Evolutionary conservation across 2,888 invertebrate genomes (phyloP).

Genomic region (Yponomeuta evonymella): DNA sequence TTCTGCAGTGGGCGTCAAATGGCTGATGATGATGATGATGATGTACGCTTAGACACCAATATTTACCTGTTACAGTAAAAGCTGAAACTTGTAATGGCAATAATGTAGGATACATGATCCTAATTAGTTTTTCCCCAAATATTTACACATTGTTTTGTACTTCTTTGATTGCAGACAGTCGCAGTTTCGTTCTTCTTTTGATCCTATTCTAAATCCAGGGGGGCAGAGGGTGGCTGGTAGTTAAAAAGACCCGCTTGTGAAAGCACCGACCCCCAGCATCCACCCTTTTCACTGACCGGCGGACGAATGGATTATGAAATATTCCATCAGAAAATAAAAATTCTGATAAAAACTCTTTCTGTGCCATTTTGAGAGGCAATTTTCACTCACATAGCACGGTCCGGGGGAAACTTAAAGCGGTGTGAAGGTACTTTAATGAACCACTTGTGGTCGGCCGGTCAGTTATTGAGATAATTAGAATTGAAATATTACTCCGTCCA

Average conservation of each 20-base stretch:
- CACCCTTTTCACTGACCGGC: constrained; percentile 48
- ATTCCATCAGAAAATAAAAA: constrained; percentile 54
- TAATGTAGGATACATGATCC: too few species aligned
- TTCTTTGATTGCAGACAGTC: too few species aligned
- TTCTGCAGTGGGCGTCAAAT: too few species aligned
- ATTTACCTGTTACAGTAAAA: too few species aligned
- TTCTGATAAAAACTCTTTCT: constrained; percentile 30
- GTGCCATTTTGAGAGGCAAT: constrained; percentile 19
- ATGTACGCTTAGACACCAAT: too few species aligned
- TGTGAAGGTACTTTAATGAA: background rate
- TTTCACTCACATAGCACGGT: background rate
- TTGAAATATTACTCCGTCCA: background rate
- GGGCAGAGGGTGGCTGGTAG: constrained; percentile 32
- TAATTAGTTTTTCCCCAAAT: too few species aligned
- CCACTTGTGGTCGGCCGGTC: background rate
- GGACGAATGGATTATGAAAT: constrained; percentile 64
- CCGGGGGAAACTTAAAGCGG: background rate
- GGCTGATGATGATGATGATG: too few species aligned
- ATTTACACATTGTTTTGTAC: too few species aligned
- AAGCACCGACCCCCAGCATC: constrained; percentile 34
- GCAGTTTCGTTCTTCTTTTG: too few species aligned
- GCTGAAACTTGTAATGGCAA: too few species aligned
- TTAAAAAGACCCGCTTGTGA: constrained; percentile 50
- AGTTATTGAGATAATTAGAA: background rate
- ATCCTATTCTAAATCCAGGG: background rate